phyloP scores from a whole-genome alignment of 2,113 vertebrate genomes.

The Chionodraco myersi region DNA sequence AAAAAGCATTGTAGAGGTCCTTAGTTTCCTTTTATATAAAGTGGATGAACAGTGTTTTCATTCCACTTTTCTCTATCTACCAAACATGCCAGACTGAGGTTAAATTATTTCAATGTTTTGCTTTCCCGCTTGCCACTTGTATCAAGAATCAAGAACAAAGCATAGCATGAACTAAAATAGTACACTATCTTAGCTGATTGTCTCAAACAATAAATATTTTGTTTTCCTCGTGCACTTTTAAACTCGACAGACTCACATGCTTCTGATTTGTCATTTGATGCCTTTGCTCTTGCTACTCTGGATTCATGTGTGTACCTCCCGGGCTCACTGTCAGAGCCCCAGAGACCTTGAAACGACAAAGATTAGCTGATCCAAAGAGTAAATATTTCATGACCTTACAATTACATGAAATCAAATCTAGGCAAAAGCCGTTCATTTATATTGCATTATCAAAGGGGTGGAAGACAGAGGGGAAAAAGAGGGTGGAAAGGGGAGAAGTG shows the following conservation, averaged over 20 bases:
- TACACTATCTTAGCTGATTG: conserved; percentile 63
- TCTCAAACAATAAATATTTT: conserved; percentile 70
- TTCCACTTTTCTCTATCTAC: conserved; percentile 65
- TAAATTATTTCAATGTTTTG: conserved; percentile 79
- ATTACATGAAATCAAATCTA: conserved; percentile 78
- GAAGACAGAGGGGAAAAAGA: not conserved
- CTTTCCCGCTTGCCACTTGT: conserved; percentile 69
- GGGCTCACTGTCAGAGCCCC: conserved; percentile 60
- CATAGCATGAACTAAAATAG: conserved; percentile 66
- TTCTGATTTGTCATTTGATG: conserved; percentile 70
- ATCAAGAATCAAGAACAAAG: conserved; percentile 74
- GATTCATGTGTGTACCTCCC: conserved; percentile 70
- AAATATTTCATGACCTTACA: conserved; percentile 80
- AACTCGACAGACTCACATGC: conserved; percentile 62
- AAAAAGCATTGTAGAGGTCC: conserved; percentile 73
- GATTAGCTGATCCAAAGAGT: conserved; percentile 65
- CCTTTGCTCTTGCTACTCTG: conserved; percentile 63
- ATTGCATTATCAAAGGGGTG: conserved; percentile 49
- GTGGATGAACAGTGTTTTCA: conserved; percentile 76
- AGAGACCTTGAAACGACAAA: conserved; percentile 67
- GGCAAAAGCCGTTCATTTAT: conserved; percentile 67
- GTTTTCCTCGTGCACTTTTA: conserved; percentile 67
- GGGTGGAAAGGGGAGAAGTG: conserved; percentile 24
- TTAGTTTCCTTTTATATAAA: conserved; percentile 72
- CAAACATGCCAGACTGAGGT: conserved; percentile 77